Conservation (phyloP, 1,140 invertebrate genomes). For the Diachasmimorpha longicaudata region DNA sequence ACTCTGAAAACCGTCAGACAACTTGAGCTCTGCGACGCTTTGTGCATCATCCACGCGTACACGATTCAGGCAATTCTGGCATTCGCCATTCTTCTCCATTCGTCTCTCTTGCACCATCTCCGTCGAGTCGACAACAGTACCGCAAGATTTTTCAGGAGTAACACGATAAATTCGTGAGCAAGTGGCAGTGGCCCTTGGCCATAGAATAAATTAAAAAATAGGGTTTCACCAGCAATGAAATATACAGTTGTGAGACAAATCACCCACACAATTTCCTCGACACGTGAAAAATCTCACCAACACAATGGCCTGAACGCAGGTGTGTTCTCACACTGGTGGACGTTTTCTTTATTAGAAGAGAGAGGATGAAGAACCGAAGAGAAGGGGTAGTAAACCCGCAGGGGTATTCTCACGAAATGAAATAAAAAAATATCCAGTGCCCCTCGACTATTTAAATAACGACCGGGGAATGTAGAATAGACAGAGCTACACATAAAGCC, state of each 20-base stretch:
- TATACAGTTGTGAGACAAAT: background rate
- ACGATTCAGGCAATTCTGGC: conserved; percentile 21
- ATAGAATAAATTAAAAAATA: no score
- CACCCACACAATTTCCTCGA: background rate
- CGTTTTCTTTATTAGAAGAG: background rate
- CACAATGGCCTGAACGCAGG: background rate
- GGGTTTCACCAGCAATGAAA: no score
- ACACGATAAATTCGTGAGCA: background rate
- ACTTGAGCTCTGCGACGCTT: no score
- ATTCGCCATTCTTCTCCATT: conserved; percentile 26
- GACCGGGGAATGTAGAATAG: no score
- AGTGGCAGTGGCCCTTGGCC: no score
- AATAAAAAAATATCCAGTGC: no score
- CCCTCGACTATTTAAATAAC: no score
- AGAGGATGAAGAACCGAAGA: background rate
- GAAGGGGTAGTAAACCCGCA: background rate
- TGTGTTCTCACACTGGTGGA: background rate
- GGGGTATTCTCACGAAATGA: no score
- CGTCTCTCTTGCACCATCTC: conserved; percentile 8
- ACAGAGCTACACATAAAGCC: background rate
- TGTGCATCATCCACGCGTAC: conserved; percentile 19
- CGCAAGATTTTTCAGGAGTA: background rate
- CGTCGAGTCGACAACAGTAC: background rate
- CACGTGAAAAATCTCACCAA: background rate
- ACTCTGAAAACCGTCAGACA: no score